phyloP scores from a whole-genome alignment of 1,140 invertebrate genomes.

The Rhagoletis pomonella region DNA sequence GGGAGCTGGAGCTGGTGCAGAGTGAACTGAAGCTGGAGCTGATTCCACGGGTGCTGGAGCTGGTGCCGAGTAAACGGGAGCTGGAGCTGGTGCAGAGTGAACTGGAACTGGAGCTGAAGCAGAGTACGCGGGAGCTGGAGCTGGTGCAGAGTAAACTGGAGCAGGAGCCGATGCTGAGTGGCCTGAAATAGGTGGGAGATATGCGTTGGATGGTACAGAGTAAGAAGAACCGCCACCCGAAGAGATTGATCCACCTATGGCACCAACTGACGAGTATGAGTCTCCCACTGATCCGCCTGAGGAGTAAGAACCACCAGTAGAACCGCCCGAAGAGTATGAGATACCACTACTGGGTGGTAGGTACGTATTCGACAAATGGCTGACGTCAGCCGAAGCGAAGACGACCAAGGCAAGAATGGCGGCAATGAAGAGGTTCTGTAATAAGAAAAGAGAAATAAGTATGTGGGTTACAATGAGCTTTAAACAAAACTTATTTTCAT shows the following conservation, averaged over 20 bases:
- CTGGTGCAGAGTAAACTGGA: slow-evolving; percentile 58
- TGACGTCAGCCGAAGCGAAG: slow-evolving; percentile 70
- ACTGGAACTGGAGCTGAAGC: neutral
- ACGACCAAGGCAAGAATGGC: slow-evolving; percentile 67
- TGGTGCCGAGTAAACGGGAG: too few species aligned
- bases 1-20: slow-evolving; percentile 48
- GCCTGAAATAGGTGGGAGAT: too few species aligned
- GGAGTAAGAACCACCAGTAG: neutral
- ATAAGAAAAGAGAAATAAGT: neutral
- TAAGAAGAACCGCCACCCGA: neutral
- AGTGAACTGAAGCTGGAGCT: slow-evolving; percentile 50
- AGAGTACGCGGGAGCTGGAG: slow-evolving; percentile 21
- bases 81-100: slow-evolving; percentile 34
- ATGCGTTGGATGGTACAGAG: neutral
- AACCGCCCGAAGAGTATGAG: neutral
- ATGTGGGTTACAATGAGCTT: neutral
- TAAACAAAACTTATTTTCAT: too few species aligned
- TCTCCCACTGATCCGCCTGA: neutral
- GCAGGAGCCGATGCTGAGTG: slow-evolving; percentile 52
- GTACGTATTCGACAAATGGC: slow-evolving; percentile 66
- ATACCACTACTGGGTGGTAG: slow-evolving; percentile 59
- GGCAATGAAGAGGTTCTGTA: slow-evolving; percentile 71
- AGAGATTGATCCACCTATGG: neutral
- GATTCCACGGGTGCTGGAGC: too few species aligned
- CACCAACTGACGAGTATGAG: neutral